Base-by-base conservation (phyloP, 1,140 invertebrate genomes). In the Drosophila sp. region DNA sequence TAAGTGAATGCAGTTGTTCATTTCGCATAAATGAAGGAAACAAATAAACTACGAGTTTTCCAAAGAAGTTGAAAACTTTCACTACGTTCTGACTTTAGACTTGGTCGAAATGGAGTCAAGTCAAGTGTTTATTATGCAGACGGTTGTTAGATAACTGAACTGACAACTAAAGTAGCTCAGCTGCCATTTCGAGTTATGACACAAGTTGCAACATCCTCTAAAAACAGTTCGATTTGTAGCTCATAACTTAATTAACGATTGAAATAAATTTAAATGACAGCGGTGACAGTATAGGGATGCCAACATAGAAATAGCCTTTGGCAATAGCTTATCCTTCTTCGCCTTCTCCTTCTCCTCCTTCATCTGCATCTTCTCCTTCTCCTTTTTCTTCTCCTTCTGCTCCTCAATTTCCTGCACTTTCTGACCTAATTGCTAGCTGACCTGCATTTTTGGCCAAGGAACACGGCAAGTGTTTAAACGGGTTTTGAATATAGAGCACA, bases 341-440 rank as follows among this genome's bases (percentile, higher is more conserved):
- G n/a, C n/a, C 48, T 25, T 16, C 7, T 18, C 21, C 41, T 16
- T 41, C 58, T 13, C 9, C 7, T 11, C 34, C 56, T 38, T 36
- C 41, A 27, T 54, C 27, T 16, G 9, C 7, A 14, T 21, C 57
- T 34, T 38, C 41, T 62, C n/a, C 32, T 18, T 36, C 16, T 21
- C 38, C 50, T 18, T 21, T 7, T 14, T 51, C 48, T 25, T 16
- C 7, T 18, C 21, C 41, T 16, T 41, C 58, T 13, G 13, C 7
- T 11, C 34, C 56, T 38, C 29, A 36, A 27, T 54, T 45, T 76
- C 29, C 27, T 16, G 9, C 7, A 14, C 29, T 51, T 34, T 38
- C 41, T 62, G 80, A 76, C 80, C 80, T 66, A 84, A 84, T 84
- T 83, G 80, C 76, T 59, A 83, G 80, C 64, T 84, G 80, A 83